A percentile compares a stretch with the other conserved stretches of the same genome.
phyloP scores from a whole-genome alignment of 2,888 invertebrate genomes.

The Branchinecta sandiegonensis region DNA sequence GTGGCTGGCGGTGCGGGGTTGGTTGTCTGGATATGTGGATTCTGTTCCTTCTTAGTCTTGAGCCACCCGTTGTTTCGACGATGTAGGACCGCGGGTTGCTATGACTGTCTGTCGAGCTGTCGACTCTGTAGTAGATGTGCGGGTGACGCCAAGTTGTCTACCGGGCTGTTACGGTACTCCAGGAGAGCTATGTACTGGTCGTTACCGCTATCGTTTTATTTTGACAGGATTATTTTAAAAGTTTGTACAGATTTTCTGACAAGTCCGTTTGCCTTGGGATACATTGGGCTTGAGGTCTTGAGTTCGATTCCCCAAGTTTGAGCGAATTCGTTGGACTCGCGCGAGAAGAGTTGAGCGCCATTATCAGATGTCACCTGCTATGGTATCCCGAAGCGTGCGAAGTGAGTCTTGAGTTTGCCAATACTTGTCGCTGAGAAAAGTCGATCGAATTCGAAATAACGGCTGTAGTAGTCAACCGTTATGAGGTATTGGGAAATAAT shows the following conservation, averaged over 20 bases:
- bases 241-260: not conserved
- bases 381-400: too few species aligned
- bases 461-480: too few species aligned
- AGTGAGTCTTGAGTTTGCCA: too few species aligned
- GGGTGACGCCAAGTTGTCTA: not conserved
- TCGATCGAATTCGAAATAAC: too few species aligned
- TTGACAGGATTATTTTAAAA: not conserved
- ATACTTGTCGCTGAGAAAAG: too few species aligned
- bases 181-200: conserved; percentile 4
- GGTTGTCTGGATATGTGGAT: not conserved
- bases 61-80: too few species aligned
- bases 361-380: not conserved
- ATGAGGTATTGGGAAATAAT: too few species aligned
- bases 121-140: not conserved
- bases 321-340: conserved; percentile 5
- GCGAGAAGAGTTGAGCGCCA: not conserved
- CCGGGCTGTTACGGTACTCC: not conserved
- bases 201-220: not conserved
- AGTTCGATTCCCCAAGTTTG: conserved; percentile 1
- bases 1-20: not conserved
- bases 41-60: too few species aligned
- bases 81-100: too few species aligned
- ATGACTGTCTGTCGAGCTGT: not conserved
- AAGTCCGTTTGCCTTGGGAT: not conserved
- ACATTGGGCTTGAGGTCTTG: not conserved